Base-by-base conservation (phyloP, 2,113 vertebrate genomes). In the Sylvietta virens region DNA sequence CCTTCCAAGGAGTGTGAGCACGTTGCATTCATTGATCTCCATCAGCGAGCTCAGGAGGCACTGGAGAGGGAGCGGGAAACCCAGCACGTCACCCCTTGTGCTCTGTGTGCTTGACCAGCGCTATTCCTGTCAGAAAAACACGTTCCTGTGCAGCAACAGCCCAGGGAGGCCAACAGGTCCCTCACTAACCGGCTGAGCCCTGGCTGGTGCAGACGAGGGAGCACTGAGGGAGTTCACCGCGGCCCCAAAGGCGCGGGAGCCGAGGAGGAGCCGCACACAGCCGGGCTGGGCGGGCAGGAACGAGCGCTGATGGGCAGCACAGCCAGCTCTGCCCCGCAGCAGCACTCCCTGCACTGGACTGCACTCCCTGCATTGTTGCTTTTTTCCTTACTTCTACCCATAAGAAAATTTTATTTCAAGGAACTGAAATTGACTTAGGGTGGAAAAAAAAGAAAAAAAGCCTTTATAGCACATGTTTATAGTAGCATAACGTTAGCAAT, bases 211-310 rank as follows among this genome's bases (percentile, higher is more conserved):
- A 7, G 50, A 8, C 47, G 14, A 66, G 37, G 1, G 7, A 89
- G 86, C 39, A 13, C 51, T 33, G 30, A 57, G n/a, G 2, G 58
- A 42, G 33, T 2, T 47, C 10, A 0, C 0, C 1, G 26, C 3
- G 69, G 42, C 37, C 30, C 15, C 70, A 24, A 7, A 39, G 51
- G 54, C 53, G 22, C 2, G 3, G 26, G 39, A 60, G 44, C 6
- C 4, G 5, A 31, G 65, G 30, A 1, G 1, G 33, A 19, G 62
- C 31, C 8, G 2, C 12, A 2, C 35, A 2, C 1, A 2, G 1
- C 0, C 5, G 1, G 48, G n/a, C 20, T 2, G 30, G 8, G n/a
- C n/a, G n/a, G n/a, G n/a, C n/a, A n/a, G n/a, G n/a, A n/a, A n/a
- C n/a, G n/a, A n/a, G n/a, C n/a, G n/a, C 47, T 37, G n/a, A 18